Evolutionary conservation across 2,888 invertebrate genomes (phyloP).

Genomic region (Synergus laeviventris): DNA sequence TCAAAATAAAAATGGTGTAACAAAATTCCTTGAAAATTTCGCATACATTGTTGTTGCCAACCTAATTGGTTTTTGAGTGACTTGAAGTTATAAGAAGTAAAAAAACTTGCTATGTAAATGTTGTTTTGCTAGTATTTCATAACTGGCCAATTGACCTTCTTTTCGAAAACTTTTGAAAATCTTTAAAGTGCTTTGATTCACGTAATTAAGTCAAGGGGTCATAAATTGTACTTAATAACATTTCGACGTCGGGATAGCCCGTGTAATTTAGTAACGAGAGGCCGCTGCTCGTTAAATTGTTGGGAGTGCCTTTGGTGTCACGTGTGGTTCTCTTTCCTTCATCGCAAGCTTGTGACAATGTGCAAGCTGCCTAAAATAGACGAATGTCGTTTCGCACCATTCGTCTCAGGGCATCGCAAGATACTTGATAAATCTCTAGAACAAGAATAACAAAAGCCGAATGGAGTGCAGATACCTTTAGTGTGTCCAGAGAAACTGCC

Average conservation of each 20-base stretch:
- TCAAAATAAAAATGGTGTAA: too few relatives aligned
- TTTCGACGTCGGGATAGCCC: neutral
- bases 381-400: constrained; percentile 47
- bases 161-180: too few relatives aligned
- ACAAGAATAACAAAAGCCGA: neutral
- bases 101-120: too few relatives aligned
- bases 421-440: constrained; percentile 45
- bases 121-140: too few relatives aligned
- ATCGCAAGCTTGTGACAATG: constrained; percentile 21
- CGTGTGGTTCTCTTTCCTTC: constrained; percentile 43
- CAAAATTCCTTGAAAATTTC: too few relatives aligned
- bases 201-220: neutral
- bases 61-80: too few relatives aligned
- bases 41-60: too few relatives aligned
- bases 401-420: constrained; percentile 42
- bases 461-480: constrained; percentile 9
- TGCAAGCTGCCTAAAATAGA: constrained; percentile 46
- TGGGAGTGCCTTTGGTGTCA: constrained; percentile 50
- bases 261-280: constrained; percentile 45
- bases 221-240: neutral
- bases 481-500: neutral
- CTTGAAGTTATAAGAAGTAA: too few relatives aligned
- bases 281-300: constrained; percentile 49
- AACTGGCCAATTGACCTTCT: too few relatives aligned
- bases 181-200: too few relatives aligned